phyloP scores from a whole-genome alignment of 2,888 invertebrate genomes.

The Melanostoma mellinum region DNA sequence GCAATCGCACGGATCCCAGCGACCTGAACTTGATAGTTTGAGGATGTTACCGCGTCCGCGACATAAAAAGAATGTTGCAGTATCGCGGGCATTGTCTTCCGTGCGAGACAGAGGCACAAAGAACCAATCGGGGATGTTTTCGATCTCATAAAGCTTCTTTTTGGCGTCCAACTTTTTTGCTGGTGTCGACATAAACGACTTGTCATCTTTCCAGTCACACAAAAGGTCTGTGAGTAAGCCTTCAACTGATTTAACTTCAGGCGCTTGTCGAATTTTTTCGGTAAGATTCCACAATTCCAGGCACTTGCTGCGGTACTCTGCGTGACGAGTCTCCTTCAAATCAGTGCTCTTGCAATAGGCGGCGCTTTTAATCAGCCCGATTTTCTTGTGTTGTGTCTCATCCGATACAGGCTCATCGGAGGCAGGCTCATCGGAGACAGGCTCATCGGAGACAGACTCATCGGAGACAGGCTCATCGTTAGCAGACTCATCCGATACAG shows the following conservation, averaged over 20 bases:
- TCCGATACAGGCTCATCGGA: neutral
- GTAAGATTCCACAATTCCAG: conserved; percentile 89
- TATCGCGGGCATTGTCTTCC: conserved; percentile 78
- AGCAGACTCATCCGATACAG: too few relatives aligned
- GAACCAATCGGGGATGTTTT: conserved; percentile 86
- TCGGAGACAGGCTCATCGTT: too few relatives aligned
- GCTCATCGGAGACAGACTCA: too few relatives aligned
- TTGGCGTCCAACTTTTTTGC: conserved; percentile 74
- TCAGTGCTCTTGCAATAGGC: conserved; percentile 89
- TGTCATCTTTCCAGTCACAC: conserved; percentile 77
- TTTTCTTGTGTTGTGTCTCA: conserved; percentile 81
- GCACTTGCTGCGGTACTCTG: conserved; percentile 87
- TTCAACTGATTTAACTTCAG: conserved; percentile 80
- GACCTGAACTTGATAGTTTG: conserved; percentile 84
- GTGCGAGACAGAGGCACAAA: conserved; percentile 83
- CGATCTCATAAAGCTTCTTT: conserved; percentile 74
- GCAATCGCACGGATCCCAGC: conserved; percentile 83
- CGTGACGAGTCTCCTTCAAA: conserved; percentile 88
- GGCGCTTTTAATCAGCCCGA: conserved; percentile 91
- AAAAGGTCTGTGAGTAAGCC: conserved; percentile 78
- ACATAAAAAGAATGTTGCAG: conserved; percentile 80
- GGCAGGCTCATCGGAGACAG: too few relatives aligned
- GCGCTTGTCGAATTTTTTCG: conserved; percentile 84
- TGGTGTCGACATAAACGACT: conserved; percentile 74
- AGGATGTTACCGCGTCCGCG: conserved; percentile 82